Percentiles rank a stretch among this genome's conserved stretches.
These are phyloP conservation scores for Phthorimaea operculella DNA, from an alignment of 1,140 invertebrate genomes.

Conservation along the genomic window DNA sequence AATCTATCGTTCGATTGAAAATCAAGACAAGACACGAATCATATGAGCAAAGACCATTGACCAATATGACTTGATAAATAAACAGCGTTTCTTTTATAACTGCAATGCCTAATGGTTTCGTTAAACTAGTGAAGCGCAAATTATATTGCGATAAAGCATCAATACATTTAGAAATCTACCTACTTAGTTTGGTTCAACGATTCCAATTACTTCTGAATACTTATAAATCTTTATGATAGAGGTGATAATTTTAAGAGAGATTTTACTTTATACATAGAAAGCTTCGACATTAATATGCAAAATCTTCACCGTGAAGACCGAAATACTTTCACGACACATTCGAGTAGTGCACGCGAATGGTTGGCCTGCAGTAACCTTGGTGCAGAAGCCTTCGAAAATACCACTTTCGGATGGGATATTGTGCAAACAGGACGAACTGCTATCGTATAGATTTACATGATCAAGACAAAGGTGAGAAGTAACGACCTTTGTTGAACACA, in stretches of 20 bases:
- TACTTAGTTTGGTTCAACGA: background rate
- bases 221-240: background rate
- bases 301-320: conserved; percentile 50
- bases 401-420: conserved; percentile 23
- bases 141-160: conserved; percentile 19
- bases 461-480: conserved; percentile 2
- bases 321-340: conserved; percentile 60
- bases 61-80: conserved; percentile 21
- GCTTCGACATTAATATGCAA: conserved; percentile 59
- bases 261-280: conserved; percentile 38
- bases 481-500: background rate
- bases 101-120: background rate
- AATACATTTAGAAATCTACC: background rate
- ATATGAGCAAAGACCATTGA: conserved; percentile 16
- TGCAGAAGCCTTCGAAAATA: conserved; percentile 28
- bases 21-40: conserved; percentile 22
- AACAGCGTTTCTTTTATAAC: background rate
- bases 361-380: conserved; percentile 42
- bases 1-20: conserved; percentile 24
- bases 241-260: background rate
- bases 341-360: conserved; percentile 46
- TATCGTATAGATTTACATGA: background rate
- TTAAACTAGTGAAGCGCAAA: conserved; percentile 18
- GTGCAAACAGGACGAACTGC: background rate
- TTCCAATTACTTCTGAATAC: background rate